A percentile compares a stretch with the other conserved stretches of the same genome.
phyloP scores from a whole-genome alignment of 2,888 invertebrate species.

The Tetramorium bicarinatum region DNA sequence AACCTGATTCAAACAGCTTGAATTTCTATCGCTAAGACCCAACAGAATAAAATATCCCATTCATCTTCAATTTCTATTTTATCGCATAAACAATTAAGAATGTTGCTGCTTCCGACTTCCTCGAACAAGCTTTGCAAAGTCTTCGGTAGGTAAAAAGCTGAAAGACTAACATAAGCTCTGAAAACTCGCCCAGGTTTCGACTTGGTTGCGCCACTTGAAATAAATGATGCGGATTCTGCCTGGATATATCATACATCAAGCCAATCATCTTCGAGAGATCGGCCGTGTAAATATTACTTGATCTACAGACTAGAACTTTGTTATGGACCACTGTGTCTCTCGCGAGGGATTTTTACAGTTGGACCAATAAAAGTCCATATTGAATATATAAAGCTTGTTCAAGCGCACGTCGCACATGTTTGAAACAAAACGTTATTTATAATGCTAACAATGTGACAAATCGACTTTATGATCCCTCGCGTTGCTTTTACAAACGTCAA shows the following conservation, averaged over 20 bases:
- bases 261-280: not conserved
- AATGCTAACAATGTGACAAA: slow-evolving; percentile 20
- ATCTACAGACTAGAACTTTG: slow-evolving; percentile 44
- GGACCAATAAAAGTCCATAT: slow-evolving; percentile 28
- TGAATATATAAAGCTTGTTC: slow-evolving; percentile 28
- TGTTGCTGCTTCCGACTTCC: not conserved
- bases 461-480: not conserved
- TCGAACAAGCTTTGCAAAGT: not conserved
- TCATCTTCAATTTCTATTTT: not conserved
- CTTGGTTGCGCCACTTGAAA: slow-evolving; percentile 12
- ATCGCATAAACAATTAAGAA: slow-evolving; percentile 5
- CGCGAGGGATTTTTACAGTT: slow-evolving; percentile 26
- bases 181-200: slow-evolving; percentile 16
- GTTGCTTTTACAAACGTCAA: not conserved
- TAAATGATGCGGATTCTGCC: not conserved
- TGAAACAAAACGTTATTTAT: slow-evolving; percentile 18
- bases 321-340: slow-evolving; percentile 37
- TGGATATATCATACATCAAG: slow-evolving; percentile 19
- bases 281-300: slow-evolving; percentile 45
- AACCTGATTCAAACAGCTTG: not conserved
- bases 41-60: no score
- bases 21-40: not conserved
- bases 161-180: not conserved
- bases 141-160: not conserved
- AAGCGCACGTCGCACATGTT: not conserved